phyloP scores from a whole-genome alignment of 2,113 vertebrate genomes.

The Charadrius vociferus region DNA sequence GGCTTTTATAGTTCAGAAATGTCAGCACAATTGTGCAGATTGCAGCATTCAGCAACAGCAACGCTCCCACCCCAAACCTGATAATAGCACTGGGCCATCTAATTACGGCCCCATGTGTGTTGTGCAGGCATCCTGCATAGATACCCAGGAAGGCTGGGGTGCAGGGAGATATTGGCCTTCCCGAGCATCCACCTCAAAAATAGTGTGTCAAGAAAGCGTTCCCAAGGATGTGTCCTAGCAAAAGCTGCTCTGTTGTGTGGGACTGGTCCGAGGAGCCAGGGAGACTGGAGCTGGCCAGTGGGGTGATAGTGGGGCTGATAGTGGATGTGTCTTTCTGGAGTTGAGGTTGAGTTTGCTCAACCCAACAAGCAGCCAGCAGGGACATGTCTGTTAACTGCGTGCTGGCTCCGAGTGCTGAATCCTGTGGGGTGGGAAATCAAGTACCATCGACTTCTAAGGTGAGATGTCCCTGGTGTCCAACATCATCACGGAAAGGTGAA shows the following conservation, averaged over 20 bases:
- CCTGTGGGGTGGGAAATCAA: background rate
- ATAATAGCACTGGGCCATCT: background rate
- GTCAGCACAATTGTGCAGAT: conserved; percentile 44
- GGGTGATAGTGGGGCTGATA: too few species aligned
- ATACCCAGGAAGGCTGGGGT: background rate
- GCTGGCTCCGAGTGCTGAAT: background rate
- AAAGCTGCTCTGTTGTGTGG: background rate
- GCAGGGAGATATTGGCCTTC: background rate
- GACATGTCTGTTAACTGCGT: fast-evolving
- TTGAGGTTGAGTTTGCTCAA: background rate
- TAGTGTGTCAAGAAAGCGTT: fast-evolving
- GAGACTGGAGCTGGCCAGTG: background rate
- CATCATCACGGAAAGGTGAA: background rate
- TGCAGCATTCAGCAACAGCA: conserved; percentile 26
- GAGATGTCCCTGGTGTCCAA: background rate
- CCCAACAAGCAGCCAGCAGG: background rate
- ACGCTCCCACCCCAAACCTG: background rate
- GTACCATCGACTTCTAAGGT: background rate
- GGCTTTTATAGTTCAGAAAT: conserved; percentile 56
- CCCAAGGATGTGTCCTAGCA: background rate
- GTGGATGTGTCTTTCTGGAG: background rate
- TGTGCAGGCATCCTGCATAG: fast-evolving
- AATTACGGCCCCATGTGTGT: background rate
- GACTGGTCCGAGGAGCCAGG: background rate
- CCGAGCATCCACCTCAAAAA: background rate